Conservation (phyloP, 2,888 invertebrate genomes). For the Apamea epomidion region DNA sequence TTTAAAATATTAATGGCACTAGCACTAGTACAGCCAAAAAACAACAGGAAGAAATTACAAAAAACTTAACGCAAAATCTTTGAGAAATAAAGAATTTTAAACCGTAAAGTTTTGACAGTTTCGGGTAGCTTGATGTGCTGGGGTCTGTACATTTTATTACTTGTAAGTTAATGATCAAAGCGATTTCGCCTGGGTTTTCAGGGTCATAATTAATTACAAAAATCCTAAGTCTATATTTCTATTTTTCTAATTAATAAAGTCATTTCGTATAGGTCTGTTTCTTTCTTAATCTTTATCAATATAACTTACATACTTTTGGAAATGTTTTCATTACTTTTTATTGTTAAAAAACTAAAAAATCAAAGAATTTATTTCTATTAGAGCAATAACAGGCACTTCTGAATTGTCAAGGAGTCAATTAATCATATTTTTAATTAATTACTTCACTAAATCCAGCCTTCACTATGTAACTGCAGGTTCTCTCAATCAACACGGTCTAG, state of each 20-base stretch:
- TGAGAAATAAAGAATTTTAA: background rate
- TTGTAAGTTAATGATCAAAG: slow-evolving; percentile 8
- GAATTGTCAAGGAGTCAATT: background rate
- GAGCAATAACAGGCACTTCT: background rate
- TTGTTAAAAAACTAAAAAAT: background rate
- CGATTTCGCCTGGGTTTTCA: background rate
- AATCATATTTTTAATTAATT: background rate
- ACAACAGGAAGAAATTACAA: background rate
- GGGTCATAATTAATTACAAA: background rate
- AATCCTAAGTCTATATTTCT: background rate
- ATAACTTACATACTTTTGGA: background rate
- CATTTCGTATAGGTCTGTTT: background rate
- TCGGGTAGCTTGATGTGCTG: too few relatives aligned
- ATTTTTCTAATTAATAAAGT: background rate
- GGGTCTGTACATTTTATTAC: background rate
- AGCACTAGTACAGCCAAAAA: too few relatives aligned
- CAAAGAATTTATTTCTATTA: background rate
- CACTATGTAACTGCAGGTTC: too few relatives aligned
- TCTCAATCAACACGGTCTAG: background rate
- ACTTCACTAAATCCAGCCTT: background rate
- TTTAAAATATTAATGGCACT: background rate
- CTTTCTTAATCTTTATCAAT: background rate
- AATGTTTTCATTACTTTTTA: background rate
- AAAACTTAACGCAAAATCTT: too few relatives aligned
- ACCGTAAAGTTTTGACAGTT: too few relatives aligned